These are phyloP conservation scores for Drosophila arawakana DNA, from an alignment of 1,140 invertebrate genomes.

Conservation along the genomic window DNA sequence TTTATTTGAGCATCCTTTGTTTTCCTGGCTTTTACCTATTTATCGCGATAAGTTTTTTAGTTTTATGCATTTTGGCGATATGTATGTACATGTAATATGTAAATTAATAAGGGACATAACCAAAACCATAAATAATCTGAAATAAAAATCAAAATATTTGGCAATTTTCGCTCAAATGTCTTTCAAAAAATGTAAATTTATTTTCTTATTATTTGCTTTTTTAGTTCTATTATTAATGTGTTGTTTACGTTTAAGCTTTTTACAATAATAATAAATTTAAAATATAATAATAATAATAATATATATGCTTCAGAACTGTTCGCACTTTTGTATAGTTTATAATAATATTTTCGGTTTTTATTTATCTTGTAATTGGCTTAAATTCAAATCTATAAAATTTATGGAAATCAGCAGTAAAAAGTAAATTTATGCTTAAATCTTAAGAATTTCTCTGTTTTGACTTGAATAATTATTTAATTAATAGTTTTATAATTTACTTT, in stretches of 20 bases:
- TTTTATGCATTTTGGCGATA: constrained; percentile 69
- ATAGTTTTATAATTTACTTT: constrained; percentile 22
- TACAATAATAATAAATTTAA: constrained; percentile 75
- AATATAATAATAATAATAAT: constrained; percentile 40
- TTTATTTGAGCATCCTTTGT: constrained; percentile 46
- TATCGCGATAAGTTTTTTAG: constrained; percentile 53
- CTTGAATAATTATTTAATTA: constrained; percentile 23
- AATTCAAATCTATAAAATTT: constrained; percentile 73
- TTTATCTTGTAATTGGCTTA: constrained; percentile 58
- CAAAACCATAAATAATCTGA: constrained; percentile 17
- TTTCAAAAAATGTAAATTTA: constrained; percentile 72
- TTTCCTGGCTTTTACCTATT: constrained; percentile 37
- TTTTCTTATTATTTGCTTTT: constrained; percentile 57
- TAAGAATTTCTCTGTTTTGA: constrained; percentile 43
- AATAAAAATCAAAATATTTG: constrained; percentile 43
- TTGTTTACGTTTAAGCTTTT: constrained; percentile 73
- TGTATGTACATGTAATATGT: constrained; percentile 72
- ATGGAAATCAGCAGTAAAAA: constrained; percentile 77
- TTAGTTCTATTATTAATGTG: constrained; percentile 66
- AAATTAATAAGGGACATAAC: constrained; percentile 31
- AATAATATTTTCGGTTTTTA: constrained; percentile 51
- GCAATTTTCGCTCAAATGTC: constrained; percentile 46
- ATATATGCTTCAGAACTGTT: constrained; percentile 39
- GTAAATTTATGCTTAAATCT: constrained; percentile 67
- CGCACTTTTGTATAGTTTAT: constrained; percentile 43